Conservation (phyloP, 2,113 vertebrate genomes). For the Prietella phreatophila region DNA sequence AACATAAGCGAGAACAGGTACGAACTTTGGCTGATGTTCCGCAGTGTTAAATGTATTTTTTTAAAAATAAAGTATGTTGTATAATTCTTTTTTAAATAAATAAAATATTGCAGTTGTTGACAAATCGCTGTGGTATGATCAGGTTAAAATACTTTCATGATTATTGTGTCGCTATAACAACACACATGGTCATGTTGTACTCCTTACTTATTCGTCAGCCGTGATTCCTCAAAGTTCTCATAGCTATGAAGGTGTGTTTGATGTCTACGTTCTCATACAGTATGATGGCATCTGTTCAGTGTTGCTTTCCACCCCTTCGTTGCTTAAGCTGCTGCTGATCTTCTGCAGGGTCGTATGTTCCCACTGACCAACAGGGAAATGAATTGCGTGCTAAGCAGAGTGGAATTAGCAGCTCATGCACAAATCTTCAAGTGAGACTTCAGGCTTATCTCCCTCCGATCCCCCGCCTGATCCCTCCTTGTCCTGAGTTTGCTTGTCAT, state of each 20-base stretch:
- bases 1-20: background rate
- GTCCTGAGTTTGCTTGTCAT: slow-evolving; percentile 70
- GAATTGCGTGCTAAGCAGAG: slow-evolving; percentile 74
- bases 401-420: slow-evolving; percentile 73
- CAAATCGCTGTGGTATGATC: background rate
- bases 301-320: slow-evolving; percentile 56
- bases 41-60: background rate
- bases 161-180: background rate
- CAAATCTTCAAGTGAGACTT: slow-evolving; percentile 64
- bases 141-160: background rate
- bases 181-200: background rate
- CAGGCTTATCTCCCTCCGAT: slow-evolving; percentile 69
- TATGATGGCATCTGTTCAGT: slow-evolving; percentile 62
- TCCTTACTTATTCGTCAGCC: background rate
- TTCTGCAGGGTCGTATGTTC: slow-evolving; percentile 59
- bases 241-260: background rate
- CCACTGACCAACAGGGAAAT: slow-evolving; percentile 67
- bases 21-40: background rate
- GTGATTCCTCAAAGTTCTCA: background rate
- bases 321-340: slow-evolving; percentile 66
- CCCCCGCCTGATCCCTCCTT: slow-evolving; percentile 72
- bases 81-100: too few relatives aligned
- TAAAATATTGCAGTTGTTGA: background rate
- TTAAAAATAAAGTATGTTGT: background rate
- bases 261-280: slow-evolving; percentile 29